phyloP scores from a whole-genome alignment of 2,888 invertebrate species.

The Lobophora halterata region DNA sequence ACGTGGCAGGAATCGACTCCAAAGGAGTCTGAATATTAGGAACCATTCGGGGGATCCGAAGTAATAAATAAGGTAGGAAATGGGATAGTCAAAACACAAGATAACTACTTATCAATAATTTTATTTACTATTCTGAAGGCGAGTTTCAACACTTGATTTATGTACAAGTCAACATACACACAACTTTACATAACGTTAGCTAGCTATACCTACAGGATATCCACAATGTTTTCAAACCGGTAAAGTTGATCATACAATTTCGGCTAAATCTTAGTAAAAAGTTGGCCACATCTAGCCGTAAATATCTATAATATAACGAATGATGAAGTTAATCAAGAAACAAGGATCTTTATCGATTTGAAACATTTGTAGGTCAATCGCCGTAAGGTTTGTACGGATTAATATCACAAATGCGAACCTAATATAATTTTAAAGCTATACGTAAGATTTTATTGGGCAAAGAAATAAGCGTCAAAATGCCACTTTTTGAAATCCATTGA shows the following conservation, averaged over 20 bases:
- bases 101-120: conserved; percentile 51
- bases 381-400: conserved; percentile 66
- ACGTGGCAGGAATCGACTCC: too few relatives aligned
- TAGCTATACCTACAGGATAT: conserved; percentile 11
- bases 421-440: conserved; percentile 65
- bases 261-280: too few relatives aligned
- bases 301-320: too few relatives aligned
- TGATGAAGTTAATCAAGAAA: too few relatives aligned
- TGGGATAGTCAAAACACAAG: too few relatives aligned
- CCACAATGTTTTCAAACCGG: conserved; percentile 1
- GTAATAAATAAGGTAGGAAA: too few relatives aligned
- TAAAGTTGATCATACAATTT: neutral
- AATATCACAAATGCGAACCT: conserved; percentile 73
- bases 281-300: neutral
- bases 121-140: conserved; percentile 66
- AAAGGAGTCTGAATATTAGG: too few relatives aligned
- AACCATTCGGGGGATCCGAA: too few relatives aligned
- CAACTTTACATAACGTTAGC: too few relatives aligned
- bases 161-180: conserved; percentile 30
- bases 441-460: too few relatives aligned
- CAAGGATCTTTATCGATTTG: neutral
- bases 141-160: conserved; percentile 44
- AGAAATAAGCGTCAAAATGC: too few relatives aligned
- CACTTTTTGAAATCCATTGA: too few relatives aligned
- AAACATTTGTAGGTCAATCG: conserved; percentile 32